Conservation (phyloP, 2,797 vertebrate genomes). For the Podargus strigoides region DNA sequence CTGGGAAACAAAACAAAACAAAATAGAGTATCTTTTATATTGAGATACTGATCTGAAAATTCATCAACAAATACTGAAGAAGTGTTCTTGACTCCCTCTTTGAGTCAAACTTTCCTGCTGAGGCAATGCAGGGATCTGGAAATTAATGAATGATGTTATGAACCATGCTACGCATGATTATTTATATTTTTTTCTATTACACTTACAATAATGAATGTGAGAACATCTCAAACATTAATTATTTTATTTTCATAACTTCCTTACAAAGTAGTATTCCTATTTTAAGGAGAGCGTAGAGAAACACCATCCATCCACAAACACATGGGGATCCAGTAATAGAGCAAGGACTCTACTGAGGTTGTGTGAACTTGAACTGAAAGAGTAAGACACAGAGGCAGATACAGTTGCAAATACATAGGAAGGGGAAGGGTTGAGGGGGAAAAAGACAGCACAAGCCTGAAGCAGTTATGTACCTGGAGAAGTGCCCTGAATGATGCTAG, state of each 20-base stretch:
- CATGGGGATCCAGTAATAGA: background rate
- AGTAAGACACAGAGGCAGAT: background rate
- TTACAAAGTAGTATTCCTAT: background rate
- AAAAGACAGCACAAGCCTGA: background rate
- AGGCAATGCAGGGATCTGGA: background rate
- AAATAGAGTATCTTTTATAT: background rate
- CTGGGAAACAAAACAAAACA: background rate
- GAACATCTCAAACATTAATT: background rate
- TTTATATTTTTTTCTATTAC: background rate
- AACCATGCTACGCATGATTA: background rate
- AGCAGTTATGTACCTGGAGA: background rate
- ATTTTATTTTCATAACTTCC: background rate
- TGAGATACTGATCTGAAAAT: conserved; percentile 45
- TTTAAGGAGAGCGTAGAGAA: background rate
- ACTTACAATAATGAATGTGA: background rate
- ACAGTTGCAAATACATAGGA: background rate
- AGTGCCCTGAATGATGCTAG: background rate
- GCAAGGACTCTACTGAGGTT: background rate
- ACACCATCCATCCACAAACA: background rate
- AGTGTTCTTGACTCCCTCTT: background rate
- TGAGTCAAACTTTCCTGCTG: conserved; percentile 6
- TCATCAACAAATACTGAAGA: conserved; percentile 15
- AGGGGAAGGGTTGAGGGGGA: background rate
- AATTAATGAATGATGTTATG: background rate
- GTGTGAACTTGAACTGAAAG: background rate